These are phyloP conservation scores for Brachionus koreanus DNA, from an alignment of 1,140 invertebrate species.

Conservation along the genomic window DNA sequence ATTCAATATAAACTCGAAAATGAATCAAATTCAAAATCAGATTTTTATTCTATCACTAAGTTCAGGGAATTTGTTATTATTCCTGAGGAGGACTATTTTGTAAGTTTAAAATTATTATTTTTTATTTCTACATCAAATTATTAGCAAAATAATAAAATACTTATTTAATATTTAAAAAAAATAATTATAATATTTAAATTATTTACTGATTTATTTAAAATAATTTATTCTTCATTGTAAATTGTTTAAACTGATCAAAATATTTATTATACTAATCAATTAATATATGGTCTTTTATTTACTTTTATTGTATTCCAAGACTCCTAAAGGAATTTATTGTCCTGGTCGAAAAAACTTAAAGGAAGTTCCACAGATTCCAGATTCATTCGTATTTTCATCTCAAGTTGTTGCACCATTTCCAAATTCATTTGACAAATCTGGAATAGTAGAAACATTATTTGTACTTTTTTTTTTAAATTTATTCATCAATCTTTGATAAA, in stretches of 20 bases:
- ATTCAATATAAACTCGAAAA: background rate
- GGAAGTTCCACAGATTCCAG: background rate
- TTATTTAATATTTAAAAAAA: no score
- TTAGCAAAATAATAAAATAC: no score
- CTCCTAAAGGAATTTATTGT: conserved; percentile 41
- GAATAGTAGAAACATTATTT: background rate
- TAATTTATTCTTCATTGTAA: no score
- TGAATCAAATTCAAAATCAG: background rate
- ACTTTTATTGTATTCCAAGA: background rate
- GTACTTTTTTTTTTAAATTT: background rate
- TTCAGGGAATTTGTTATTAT: background rate
- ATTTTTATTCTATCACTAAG: background rate
- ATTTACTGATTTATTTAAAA: no score
- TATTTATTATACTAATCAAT: no score
- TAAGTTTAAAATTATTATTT: background rate
- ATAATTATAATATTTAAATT: no score
- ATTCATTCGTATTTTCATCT: conserved; percentile 15
- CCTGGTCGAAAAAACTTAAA: conserved; percentile 1
- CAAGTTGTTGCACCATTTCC: conserved; percentile 12
- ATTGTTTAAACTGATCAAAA: no score
- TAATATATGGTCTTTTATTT: no score
- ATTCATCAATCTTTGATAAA: no score
- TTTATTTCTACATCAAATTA: no score
- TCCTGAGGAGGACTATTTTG: conserved; percentile 21
- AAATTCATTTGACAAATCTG: background rate